These are phyloP conservation scores for Heteromormyrus szaboi DNA, from an alignment of 2,797 vertebrate species.

Conservation along the genomic window DNA sequence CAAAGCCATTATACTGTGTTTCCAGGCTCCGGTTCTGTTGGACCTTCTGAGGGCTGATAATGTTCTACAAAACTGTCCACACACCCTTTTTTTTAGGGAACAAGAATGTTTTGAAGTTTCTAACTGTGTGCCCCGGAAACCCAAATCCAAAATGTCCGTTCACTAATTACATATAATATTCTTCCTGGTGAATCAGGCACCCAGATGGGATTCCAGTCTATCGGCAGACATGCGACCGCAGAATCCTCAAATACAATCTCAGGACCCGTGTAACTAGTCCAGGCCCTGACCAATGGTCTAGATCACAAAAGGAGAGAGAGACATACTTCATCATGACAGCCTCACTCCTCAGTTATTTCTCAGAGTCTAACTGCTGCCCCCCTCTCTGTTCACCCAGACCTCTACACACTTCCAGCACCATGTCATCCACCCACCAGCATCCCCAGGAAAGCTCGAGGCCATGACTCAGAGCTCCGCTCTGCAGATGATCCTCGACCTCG, in stretches of 20 bases:
- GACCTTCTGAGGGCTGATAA: background rate
- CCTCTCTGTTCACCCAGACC: background rate
- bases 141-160: background rate
- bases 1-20: background rate
- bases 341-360: background rate
- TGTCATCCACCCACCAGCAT: background rate
- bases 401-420: background rate
- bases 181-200: background rate
- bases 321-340: background rate
- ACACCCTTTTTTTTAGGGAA: background rate
- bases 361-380: background rate
- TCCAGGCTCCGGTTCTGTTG: background rate
- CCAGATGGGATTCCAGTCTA: background rate
- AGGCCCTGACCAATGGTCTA: background rate
- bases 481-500: background rate
- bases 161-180: background rate
- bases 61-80: background rate
- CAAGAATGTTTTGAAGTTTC: background rate
- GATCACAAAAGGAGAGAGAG: background rate
- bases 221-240: background rate
- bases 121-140: background rate
- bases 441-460: background rate
- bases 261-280: background rate
- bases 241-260: background rate
- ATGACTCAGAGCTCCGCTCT: constrained; percentile 1